Base-by-base conservation (phyloP, 2,888 invertebrate species). In the Coelinius sp. region DNA sequence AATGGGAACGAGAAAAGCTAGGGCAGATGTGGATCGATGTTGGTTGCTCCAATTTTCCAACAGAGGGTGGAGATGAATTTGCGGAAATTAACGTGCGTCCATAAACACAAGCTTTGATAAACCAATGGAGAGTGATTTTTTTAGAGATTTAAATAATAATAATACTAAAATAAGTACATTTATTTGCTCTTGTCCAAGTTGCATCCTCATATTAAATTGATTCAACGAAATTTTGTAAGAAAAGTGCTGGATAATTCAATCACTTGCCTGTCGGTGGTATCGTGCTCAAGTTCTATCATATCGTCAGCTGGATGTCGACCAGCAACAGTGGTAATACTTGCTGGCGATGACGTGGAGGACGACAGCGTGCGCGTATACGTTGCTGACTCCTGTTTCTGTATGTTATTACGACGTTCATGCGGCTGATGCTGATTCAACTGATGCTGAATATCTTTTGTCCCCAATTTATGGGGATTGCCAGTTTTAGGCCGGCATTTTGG, bases 401-500 rank as follows among this genome's bases (percentile, higher is more conserved):
- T 80, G 78, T 75, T 77, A 80, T n/a, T 75, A 63, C 71, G 78
- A 73, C 73, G 71, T 78, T 87, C 86, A 86, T 86, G 83, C 85
- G 84, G 83, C 82, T 86, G 84, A 52, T 69, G 49, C n/a, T 49
- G 81, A 80, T 73, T 72, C 63, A 74, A 27, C 62, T 31, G 41
- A 22, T 44, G 31, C 22, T 68, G 70, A 72, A 76, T 82, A 80
- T 80, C 79, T 76, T 79, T 80, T 77, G 80, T 83, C 83, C 84
- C 85, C 83, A 85, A 80, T 77, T 79, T 79, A 77, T 82, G 85
- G 81, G 85, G 84, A 82, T 81, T 83, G 77, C 84, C 84, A 81
- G 84, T 82, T 84, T 85, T 88, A 88, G 87, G 87, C 87, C 87
- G 87, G 84, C 87, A 88, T 87, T 88, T 88, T 74, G 87, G 87